These are phyloP conservation scores for Choristoneura rosaceana DNA, from an alignment of 2,888 invertebrate genomes.

Conservation along the genomic window DNA sequence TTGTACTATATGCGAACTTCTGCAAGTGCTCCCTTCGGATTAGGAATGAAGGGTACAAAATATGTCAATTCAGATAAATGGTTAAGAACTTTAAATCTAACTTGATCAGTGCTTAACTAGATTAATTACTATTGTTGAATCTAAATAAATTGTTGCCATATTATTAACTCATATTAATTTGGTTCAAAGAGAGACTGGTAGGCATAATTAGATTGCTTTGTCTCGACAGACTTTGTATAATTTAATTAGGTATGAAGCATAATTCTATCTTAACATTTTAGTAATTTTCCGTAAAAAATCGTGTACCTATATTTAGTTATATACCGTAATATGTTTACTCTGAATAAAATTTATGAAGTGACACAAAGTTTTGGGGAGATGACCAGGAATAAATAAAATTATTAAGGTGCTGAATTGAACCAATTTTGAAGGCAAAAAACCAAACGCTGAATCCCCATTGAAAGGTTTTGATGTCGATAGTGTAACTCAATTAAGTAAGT, in stretches of 20 bases:
- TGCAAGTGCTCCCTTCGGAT: constrained; percentile 68
- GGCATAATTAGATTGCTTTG: neutral
- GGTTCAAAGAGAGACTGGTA: neutral
- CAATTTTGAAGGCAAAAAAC: neutral
- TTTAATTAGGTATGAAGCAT: neutral
- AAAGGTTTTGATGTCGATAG: neutral
- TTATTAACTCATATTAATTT: neutral
- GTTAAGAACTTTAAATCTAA: constrained; percentile 59
- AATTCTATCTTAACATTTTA: neutral
- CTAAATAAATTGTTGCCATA: constrained; percentile 53
- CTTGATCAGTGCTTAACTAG: constrained; percentile 43
- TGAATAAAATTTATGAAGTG: no score
- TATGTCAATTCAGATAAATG: constrained; percentile 56
- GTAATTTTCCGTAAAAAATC: neutral
- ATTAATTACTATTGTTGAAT: constrained; percentile 17
- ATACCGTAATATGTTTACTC: no score
- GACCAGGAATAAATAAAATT: neutral
- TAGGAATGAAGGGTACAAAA: constrained; percentile 75
- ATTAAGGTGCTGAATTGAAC: neutral
- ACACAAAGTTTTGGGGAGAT: no score
- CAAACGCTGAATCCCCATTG: neutral
- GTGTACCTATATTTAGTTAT: neutral
- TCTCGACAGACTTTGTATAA: neutral
- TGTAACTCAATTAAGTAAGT: constrained; percentile 20
- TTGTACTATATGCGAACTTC: constrained; percentile 76